Base-by-base conservation (phyloP, 1,140 invertebrate genomes). In the Aphelenchoides avenae region DNA sequence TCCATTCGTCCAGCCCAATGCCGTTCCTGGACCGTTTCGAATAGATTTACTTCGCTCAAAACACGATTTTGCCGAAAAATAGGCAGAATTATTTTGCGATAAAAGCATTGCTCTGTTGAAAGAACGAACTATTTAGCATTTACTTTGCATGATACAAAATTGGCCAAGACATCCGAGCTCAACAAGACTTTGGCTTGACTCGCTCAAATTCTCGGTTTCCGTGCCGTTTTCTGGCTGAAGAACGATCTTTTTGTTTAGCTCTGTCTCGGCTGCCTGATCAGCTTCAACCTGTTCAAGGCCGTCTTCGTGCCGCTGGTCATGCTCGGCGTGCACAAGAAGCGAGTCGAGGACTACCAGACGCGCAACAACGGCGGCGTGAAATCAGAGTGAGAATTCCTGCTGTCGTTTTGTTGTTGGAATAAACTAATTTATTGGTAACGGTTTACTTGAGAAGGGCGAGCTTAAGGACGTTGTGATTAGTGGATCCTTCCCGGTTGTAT, bases 211-310 rank as follows among this genome's bases (percentile, higher is more conserved):
- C n/a, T n/a, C n/a, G n/a, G n/a, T n/a, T n/a, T n/a, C n/a, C n/a
- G n/a, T n/a, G n/a, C n/a, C n/a, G n/a, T n/a, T n/a, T n/a, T n/a
- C n/a, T n/a, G n/a, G n/a, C n/a, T n/a, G n/a, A n/a, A n/a, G n/a
- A n/a, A n/a, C n/a, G n/a, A n/a, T 4, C 2, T 11, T 5, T 34
- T 13, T 40, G 57, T 62, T 47, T 24, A 72, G 62, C 49, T 75
- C n/a, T 65, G 65, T 15, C 49, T 77, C 22, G 71, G 66, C 20
- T 62, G 53, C 22, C 31, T 74, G 13, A 36, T 77, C 30, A 63
- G 71, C 31, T 77, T 77, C 40, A 60, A 41, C 36, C 37, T 77
- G n/a, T 68, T 77, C 52, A 77, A 75, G 47, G 37, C 52, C 24
- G 15, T 74, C 13, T 74, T 72, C 37, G 71, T 74, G 6, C 71